These are phyloP conservation scores for Paracentrotus lividus DNA, from an alignment of 53 echinoderm and acorn worm genomes.

Conservation along the genomic window DNA sequence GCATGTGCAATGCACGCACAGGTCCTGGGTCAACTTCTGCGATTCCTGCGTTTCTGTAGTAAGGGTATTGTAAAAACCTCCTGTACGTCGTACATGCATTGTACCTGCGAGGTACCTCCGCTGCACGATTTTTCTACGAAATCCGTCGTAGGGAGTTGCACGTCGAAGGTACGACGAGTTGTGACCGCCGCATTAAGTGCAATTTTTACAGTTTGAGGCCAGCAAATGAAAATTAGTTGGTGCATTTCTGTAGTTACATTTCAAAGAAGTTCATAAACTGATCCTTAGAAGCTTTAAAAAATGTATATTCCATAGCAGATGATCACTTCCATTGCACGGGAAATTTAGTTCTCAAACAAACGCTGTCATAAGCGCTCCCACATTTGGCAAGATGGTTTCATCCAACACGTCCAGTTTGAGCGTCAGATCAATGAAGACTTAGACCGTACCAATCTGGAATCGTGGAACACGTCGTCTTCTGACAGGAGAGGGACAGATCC, in stretches of 20 bases:
- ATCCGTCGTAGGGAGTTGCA: too few relatives aligned
- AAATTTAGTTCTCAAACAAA: slow-evolving; percentile 22
- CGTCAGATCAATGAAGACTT: slow-evolving; percentile 84
- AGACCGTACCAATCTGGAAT: slow-evolving; percentile 86
- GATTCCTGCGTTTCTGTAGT: too few relatives aligned
- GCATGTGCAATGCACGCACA: too few relatives aligned
- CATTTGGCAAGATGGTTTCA: neutral
- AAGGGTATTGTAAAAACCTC: too few relatives aligned
- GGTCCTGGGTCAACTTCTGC: too few relatives aligned
- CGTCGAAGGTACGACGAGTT: too few relatives aligned
- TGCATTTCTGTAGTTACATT: neutral
- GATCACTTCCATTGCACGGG: neutral
- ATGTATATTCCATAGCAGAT: neutral
- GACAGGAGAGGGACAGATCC: slow-evolving; percentile 80
- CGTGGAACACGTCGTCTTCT: slow-evolving; percentile 84
- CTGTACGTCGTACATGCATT: too few relatives aligned
- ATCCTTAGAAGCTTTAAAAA: neutral
- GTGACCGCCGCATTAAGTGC: too few relatives aligned
- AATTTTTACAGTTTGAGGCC: neutral
- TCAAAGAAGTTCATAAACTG: neutral
- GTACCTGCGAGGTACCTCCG: too few relatives aligned
- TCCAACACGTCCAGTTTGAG: neutral
- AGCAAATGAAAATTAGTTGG: neutral
- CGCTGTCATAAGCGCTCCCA: slow-evolving; percentile 8
- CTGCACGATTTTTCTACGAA: too few relatives aligned